phyloP scores from a whole-genome alignment of 2,797 vertebrate genomes.

The Pangasius krempfi region DNA sequence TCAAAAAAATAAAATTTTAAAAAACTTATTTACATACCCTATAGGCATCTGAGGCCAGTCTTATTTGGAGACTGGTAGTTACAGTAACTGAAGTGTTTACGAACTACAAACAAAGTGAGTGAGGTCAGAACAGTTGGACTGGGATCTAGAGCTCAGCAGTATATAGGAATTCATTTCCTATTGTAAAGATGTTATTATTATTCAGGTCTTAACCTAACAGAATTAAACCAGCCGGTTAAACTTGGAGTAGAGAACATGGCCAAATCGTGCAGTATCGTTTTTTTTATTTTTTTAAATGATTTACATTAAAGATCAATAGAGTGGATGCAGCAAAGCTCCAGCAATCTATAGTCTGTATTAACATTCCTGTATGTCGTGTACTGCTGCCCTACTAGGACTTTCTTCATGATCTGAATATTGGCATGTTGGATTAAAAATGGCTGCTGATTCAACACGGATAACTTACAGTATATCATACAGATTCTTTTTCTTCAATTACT shows the following conservation, averaged over 20 bases:
- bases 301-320: not conserved
- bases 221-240: not conserved
- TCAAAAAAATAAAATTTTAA: conserved; percentile 72
- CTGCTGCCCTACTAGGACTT: not conserved
- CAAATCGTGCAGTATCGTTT: not conserved
- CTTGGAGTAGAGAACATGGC: not conserved
- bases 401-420: conserved; percentile 1
- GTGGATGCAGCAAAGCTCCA: conserved; percentile 12
- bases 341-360: not conserved
- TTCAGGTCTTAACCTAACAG: not conserved
- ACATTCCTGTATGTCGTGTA: not conserved
- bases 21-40: conserved; percentile 69
- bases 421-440: conserved; percentile 5
- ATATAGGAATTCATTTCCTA: conserved; percentile 31
- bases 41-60: conserved; percentile 59
- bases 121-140: conserved; percentile 42
- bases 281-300: not conserved
- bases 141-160: conserved; percentile 25
- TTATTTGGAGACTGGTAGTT: conserved; percentile 47
- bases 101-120: conserved; percentile 47
- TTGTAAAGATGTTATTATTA: not conserved
- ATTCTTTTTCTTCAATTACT: not conserved
- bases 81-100: conserved; percentile 54
- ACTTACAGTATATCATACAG: too few species aligned
- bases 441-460: not conserved